A percentile compares a stretch with the other conserved stretches of the same genome.
Conservation (phyloP, 2,113 vertebrate genomes). For the Dicaeum eximium region DNA sequence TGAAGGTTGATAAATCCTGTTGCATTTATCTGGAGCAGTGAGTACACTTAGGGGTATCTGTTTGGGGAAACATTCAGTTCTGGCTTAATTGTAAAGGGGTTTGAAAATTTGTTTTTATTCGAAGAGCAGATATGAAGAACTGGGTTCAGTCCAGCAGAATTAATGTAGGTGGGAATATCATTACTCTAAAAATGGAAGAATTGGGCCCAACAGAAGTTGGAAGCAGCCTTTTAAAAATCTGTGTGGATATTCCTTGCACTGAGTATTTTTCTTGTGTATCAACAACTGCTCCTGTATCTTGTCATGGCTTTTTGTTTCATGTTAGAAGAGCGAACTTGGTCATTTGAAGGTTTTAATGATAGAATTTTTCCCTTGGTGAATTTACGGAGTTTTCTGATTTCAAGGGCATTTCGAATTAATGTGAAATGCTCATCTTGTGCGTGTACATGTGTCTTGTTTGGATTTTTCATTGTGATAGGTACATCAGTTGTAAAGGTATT, state of each 20-base stretch:
- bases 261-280: background rate
- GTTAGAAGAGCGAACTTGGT: background rate
- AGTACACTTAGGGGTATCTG: background rate
- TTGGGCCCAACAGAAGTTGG: background rate
- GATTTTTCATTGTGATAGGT: background rate
- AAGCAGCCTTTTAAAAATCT: background rate
- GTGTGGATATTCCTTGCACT: background rate
- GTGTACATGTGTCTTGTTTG: background rate
- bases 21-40: background rate
- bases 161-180: background rate
- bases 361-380: background rate
- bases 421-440: background rate
- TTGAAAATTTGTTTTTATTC: background rate
- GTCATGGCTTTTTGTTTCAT: rapidly evolving
- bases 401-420: background rate
- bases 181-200: background rate
- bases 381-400: background rate
- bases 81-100: background rate
- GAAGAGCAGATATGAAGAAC: background rate
- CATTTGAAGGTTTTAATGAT: background rate
- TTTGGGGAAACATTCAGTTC: background rate
- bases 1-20: background rate
- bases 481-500: background rate
- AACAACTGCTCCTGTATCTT: background rate
- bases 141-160: background rate